Conservation (phyloP, 92 coral and sea anemone species). For the Epizoanthus ramosus region DNA sequence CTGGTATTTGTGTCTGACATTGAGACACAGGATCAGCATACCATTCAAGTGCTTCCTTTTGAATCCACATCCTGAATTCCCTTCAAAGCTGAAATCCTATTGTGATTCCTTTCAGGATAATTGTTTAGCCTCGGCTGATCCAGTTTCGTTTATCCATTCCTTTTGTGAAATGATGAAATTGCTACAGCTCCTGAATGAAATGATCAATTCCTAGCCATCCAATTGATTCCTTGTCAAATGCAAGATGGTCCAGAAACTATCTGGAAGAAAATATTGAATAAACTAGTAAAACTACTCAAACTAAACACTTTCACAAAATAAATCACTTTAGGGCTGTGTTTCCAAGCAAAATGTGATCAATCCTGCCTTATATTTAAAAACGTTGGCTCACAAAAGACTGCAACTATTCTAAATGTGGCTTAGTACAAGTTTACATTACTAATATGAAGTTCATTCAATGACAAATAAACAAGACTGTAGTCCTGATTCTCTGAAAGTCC, state of each 20-base stretch:
- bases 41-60: slow-evolving; percentile 39
- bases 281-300: slow-evolving; percentile 13
- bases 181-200: slow-evolving; percentile 46
- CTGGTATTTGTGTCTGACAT: slow-evolving; percentile 18
- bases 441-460: neutral
- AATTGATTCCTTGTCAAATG: slow-evolving; percentile 43
- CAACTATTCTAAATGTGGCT: neutral
- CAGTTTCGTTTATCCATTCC: slow-evolving; percentile 29
- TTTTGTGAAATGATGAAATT: slow-evolving; percentile 42
- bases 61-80: slow-evolving; percentile 43
- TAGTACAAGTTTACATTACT: neutral
- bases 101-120: slow-evolving; percentile 32
- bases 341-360: neutral
- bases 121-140: slow-evolving; percentile 21
- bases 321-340: neutral
- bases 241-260: slow-evolving; percentile 42
- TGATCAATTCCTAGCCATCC: slow-evolving; percentile 41
- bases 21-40: slow-evolving; percentile 12
- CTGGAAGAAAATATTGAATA: slow-evolving; percentile 41
- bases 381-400: no score
- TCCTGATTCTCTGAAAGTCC: neutral
- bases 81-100: slow-evolving; percentile 36
- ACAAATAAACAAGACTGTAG: neutral
- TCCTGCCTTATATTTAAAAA: neutral
- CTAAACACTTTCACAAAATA: neutral